These are phyloP conservation scores for Habrosyne pyritoides DNA, from an alignment of 2,888 invertebrate genomes.

Conservation along the genomic window DNA sequence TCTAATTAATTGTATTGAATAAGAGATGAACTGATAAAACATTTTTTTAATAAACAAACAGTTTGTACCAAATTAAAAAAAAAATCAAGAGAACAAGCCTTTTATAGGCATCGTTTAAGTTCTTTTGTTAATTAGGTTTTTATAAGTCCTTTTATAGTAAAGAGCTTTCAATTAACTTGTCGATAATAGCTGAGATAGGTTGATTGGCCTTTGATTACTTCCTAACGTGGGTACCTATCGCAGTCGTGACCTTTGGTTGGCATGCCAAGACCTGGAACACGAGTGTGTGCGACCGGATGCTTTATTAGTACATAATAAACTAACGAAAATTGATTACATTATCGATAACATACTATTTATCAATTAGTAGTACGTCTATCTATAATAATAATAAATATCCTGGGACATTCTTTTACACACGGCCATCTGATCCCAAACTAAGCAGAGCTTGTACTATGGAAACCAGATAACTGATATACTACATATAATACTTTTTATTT, in stretches of 20 bases:
- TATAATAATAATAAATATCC: no score
- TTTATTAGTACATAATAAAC: background rate
- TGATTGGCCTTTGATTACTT: constrained; percentile 77
- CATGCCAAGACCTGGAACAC: constrained; percentile 18
- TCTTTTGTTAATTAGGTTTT: constrained; percentile 55
- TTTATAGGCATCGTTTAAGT: constrained; percentile 22
- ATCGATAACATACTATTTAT: background rate
- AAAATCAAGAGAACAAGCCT: background rate
- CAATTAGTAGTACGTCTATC: no score
- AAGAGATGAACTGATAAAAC: background rate
- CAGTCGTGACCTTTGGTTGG: constrained; percentile 56
- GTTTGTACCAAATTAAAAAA: background rate
- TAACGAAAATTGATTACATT: background rate
- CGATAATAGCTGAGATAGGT: constrained; percentile 61
- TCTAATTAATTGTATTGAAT: no score
- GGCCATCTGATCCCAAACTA: no score
- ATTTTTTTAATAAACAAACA: background rate
- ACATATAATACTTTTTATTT: no score
- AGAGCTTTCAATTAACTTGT: constrained; percentile 52
- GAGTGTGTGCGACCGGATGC: background rate
- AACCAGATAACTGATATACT: no score
- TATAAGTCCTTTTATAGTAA: constrained; percentile 31
- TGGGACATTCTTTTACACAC: no score
- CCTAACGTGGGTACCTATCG: constrained; percentile 53
- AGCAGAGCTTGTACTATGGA: no score